These are phyloP conservation scores for Gastrophryne carolinensis DNA, from an alignment of 2,797 vertebrate genomes.

Conservation along the genomic window DNA sequence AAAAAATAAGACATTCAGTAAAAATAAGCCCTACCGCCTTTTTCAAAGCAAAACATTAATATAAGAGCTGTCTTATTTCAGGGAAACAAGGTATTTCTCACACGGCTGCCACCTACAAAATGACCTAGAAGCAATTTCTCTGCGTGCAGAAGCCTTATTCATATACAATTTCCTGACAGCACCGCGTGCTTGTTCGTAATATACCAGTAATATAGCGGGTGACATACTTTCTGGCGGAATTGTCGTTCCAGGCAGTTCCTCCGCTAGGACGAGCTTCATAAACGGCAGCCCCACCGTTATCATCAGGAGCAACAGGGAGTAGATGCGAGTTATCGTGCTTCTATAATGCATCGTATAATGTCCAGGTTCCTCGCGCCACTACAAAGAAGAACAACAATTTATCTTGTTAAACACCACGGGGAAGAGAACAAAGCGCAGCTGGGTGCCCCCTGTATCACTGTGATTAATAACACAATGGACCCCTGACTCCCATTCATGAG, in stretches of 20 bases:
- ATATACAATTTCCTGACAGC: not conserved
- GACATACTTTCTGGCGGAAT: conserved; percentile 47
- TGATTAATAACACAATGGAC: conserved; percentile 2
- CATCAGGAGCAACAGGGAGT: conserved; percentile 35
- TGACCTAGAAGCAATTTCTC: not conserved
- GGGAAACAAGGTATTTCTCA: not conserved
- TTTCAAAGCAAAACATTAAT: too few species aligned
- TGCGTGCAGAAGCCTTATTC: not conserved
- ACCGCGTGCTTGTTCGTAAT: not conserved
- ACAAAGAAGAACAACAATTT: conserved; percentile 23
- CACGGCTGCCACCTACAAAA: not conserved
- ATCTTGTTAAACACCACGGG: conserved; percentile 11
- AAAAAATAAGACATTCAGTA: too few species aligned
- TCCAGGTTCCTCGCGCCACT: conserved; percentile 4
- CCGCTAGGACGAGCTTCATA: conserved; percentile 28
- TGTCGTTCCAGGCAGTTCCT: conserved; percentile 39
- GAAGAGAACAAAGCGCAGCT: conserved; percentile 14
- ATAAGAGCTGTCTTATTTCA: too few species aligned
- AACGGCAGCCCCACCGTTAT: conserved; percentile 35
- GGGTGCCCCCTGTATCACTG: not conserved
- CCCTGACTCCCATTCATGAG: conserved; percentile 3
- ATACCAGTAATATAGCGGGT: not conserved
- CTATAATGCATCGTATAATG: conserved; percentile 22
- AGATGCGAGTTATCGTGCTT: conserved; percentile 39
- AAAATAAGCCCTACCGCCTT: too few species aligned